A percentile compares a stretch with the other conserved stretches of the same genome.
phyloP scores from a whole-genome alignment of 2,888 invertebrate species.

The Amphipyra tragopoginis region DNA sequence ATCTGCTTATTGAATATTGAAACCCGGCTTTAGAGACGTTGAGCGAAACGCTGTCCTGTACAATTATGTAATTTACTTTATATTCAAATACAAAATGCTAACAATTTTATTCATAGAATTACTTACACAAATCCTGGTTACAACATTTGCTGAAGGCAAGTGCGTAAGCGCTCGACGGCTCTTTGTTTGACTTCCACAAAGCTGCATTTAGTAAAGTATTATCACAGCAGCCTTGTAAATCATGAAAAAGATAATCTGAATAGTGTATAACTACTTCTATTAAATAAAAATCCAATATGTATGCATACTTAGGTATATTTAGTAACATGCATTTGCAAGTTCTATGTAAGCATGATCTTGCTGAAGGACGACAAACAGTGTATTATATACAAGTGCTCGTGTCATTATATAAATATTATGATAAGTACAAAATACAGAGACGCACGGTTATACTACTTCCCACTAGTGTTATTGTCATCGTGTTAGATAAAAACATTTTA shows the following conservation, averaged over 20 bases:
- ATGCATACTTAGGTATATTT: conserved; percentile 62
- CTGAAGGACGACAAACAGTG: conserved; percentile 57
- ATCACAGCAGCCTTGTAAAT: conserved; percentile 10
- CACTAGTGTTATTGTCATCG: conserved; percentile 45
- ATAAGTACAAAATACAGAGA: conserved; percentile 47
- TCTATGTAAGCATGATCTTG: conserved; percentile 55
- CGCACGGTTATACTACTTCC: conserved; percentile 39
- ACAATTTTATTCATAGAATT: conserved; percentile 1
- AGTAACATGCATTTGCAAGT: conserved; percentile 62
- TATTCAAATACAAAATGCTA: not conserved
- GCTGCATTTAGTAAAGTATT: conserved; percentile 9
- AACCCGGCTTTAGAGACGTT: conserved; percentile 27
- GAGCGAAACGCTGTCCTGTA: conserved; percentile 23
- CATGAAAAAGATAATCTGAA: conserved; percentile 7
- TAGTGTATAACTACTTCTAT: conserved; percentile 46
- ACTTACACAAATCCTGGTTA: conserved; percentile 10
- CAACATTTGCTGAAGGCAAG: not conserved
- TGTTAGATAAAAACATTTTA: conserved; percentile 24
- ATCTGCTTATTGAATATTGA: conserved; percentile 5
- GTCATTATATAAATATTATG: conserved; percentile 40
- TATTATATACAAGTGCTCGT: conserved; percentile 60
- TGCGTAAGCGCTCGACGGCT: conserved; percentile 29
- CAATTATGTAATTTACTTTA: not conserved
- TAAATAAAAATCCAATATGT: conserved; percentile 63
- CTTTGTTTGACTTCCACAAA: conserved; percentile 9